Evolutionary conservation across 2,797 vertebrate species (phyloP), one percentile per base, ranked within the genome.

Genomic region (Typhlichthys subterraneus): DNA sequence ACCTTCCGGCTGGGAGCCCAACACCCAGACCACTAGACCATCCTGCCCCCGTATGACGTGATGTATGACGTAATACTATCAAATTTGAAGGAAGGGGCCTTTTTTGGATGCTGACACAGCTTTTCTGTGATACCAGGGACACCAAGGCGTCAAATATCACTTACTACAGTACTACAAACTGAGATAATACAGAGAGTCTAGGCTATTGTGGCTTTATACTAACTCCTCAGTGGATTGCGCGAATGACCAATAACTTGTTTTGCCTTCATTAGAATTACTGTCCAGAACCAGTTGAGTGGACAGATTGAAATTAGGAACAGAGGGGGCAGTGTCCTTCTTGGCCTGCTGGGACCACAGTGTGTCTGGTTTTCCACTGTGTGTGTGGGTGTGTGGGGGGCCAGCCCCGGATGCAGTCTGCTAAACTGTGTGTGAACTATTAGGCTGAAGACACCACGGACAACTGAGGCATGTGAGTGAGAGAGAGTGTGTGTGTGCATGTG

Each of bases 381-480:
- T 72, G 67, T 54, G 45, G 62, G 53, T 65, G 55, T 65, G 52
- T 69, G 67, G 64, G 56, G 64, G 60, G 65, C 80, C 77, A 52
- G 11, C 57, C 54, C 19, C 60, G 19, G 53, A 63, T 59, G 59
- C 61, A 68, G 66, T 74, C 60, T 56, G 51, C 67, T 77, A 71
- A 80, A 81, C 71, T 71, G 63, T 54, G 65, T 63, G 70, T 79
- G 79, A 81, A 71, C 73, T 67, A 61, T 63, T 52, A 53, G 65
- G 52, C 62, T 57, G 48, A 10, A 52, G 46, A 51, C 38, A 17
- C 45, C 49, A 23, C 60, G 84, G 81, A 86, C 80, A 87, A 85
- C 50, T 65, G 51, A 58, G 45, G 75, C 62, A 59, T 61, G 50
- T 65, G 14, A 47, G 55, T 68, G 58, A 14, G 46, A 57, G 56